Evolutionary conservation across 2,797 vertebrate species (phyloP).

Genomic region (Sebastes iracundus): DNA sequence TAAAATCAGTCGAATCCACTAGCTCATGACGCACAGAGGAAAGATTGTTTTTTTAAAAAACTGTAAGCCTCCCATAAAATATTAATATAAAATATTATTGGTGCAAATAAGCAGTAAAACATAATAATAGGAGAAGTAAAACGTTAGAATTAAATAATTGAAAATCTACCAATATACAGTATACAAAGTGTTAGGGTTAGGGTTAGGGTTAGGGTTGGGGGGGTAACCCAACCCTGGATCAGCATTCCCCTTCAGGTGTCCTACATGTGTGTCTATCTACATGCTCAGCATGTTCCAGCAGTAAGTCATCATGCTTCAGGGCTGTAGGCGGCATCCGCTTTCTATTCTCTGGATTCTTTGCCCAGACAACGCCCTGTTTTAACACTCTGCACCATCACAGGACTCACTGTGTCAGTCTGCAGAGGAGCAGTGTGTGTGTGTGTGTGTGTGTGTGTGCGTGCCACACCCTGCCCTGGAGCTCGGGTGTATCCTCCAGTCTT

Average conservation of each 20-base stretch:
- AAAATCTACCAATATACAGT: no score
- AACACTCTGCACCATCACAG: not conserved
- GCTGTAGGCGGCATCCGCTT: not conserved
- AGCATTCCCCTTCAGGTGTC: not conserved
- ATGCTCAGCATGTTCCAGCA: not conserved
- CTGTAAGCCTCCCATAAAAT: no score
- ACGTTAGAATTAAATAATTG: no score
- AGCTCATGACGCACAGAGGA: no score
- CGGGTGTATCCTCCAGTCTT: not conserved
- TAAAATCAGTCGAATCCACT: no score
- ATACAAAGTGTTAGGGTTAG: no score
- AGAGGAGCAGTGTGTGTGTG: not conserved
- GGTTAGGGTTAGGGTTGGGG: no score
- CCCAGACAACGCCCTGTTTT: slow-evolving; percentile 26
- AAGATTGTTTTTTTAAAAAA: no score
- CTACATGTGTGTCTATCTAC: not conserved
- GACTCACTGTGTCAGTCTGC: slow-evolving; percentile 17
- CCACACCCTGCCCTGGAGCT: not conserved
- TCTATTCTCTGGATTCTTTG: not conserved
- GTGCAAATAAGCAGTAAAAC: no score
- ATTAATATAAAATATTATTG: no score
- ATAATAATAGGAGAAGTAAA: no score
- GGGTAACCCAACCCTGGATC: no score
- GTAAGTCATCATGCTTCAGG: not conserved
- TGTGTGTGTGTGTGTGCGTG: not conserved